Evolutionary conservation across 2,113 vertebrate species (phyloP), one percentile per base, ranked within the genome.

Genomic region (Phrynosoma platyrhinos): DNA sequence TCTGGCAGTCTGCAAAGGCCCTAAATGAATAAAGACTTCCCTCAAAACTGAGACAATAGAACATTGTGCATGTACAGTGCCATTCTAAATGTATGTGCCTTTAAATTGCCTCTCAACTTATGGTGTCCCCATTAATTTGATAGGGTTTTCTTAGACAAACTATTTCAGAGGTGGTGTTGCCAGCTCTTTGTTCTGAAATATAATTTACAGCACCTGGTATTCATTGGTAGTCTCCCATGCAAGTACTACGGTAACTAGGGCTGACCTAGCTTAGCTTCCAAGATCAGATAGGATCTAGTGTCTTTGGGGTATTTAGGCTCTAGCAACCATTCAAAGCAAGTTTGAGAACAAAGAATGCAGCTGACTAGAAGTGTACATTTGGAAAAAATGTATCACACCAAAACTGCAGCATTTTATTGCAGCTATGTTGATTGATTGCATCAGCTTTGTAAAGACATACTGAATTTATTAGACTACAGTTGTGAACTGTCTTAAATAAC

Each of bases 401-500:
- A 12, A 32, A n/a, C 8, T 72, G 9, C 42, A 72, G 66, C 42
- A 72, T 32, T 72, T 16, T 53, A 3, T 71, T 83, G 66, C 69
- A 71, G 13, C 66, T 52, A 69, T 27, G 42, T 32, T 80, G 7
- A 6, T 83, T 75, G 36, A 66, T 89, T 75, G 87, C 76, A 30
- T 58, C 14, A 83, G n/a, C 86, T 90, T 72, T 88, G 10, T 90
- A 74, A 40, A 89, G 12, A 0, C 42, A 69, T 42, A 71, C 14
- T 80, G 25, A 88, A 16, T 90, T 81, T 23, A 9, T 89, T 82
- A 64, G 27, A 78, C 20, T 69, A 25, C 21, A 27, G 72, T 40
- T 87, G 3, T 69, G 69, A 82, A 8, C 42, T 4, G 23, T 36
- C 58, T 58, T 25, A 58, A 47, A 4, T 47, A 47, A 47, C 8